Percentiles rank a stretch among this genome's conserved stretches.
Conservation (phyloP, 2,797 vertebrate species). For the Epinephelus malabaricus region DNA sequence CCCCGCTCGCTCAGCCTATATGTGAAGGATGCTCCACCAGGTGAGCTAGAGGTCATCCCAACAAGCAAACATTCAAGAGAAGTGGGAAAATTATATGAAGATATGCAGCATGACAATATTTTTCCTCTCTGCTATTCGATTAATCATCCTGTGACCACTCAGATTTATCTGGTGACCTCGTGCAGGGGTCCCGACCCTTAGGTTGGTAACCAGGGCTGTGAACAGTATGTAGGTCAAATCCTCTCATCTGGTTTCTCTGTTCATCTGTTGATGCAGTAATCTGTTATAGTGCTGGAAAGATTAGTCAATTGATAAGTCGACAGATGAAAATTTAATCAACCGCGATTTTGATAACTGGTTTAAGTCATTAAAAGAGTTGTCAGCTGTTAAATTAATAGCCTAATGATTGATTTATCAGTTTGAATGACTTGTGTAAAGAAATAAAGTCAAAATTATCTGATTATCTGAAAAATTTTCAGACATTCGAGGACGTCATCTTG, state of each 20-base stretch:
- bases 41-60: too few species aligned
- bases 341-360: background rate
- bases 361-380: background rate
- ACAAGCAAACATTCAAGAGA: background rate
- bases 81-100: background rate
- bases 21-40: too few species aligned
- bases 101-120: background rate
- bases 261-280: background rate
- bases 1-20: too few species aligned
- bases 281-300: background rate
- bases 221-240: conserved; percentile 20
- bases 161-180: background rate
- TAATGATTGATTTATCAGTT: too few species aligned
- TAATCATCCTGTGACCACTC: too few species aligned
- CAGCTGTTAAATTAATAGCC: too few species aligned
- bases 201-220: background rate
- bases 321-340: background rate
- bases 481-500: too few species aligned
- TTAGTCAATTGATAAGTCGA: background rate
- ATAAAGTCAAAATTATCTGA: too few species aligned
- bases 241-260: background rate
- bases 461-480: too few species aligned
- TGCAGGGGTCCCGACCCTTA: background rate
- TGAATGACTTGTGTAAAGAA: too few species aligned
- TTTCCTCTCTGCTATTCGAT: background rate